These are phyloP conservation scores for Periparus ater DNA, from an alignment of 2,797 vertebrate species.

Conservation along the genomic window DNA sequence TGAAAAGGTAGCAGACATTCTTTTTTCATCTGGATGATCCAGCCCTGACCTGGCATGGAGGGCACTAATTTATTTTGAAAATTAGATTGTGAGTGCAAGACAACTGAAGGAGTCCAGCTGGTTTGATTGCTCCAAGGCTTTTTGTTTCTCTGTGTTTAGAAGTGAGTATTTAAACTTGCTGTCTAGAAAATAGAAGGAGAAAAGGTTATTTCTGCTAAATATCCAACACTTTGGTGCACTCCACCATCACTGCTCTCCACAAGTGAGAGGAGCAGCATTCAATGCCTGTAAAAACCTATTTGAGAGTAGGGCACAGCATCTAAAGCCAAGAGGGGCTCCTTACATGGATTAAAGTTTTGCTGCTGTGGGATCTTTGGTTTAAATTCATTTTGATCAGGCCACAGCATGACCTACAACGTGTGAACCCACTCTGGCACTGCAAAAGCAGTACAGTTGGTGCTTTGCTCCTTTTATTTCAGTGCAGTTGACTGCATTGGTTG, in stretches of 20 bases:
- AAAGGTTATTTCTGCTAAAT: neutral
- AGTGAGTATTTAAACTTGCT: neutral
- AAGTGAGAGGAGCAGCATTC: neutral
- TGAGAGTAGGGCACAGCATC: neutral
- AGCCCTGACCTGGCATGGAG: neutral
- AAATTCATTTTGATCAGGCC: neutral
- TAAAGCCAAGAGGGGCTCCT: neutral
- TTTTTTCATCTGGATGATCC: neutral
- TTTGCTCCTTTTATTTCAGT: neutral
- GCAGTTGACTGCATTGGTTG: neutral
- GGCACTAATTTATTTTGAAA: neutral
- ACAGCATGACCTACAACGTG: neutral
- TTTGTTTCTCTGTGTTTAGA: neutral
- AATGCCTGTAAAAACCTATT: neutral
- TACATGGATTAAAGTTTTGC: neutral
- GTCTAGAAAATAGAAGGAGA: neutral
- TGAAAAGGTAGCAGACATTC: neutral
- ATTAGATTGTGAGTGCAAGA: neutral
- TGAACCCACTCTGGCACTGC: neutral
- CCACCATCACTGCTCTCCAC: neutral
- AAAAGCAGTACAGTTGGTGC: neutral
- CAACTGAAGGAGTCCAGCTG: neutral
- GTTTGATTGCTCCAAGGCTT: neutral
- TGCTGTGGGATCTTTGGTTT: neutral
- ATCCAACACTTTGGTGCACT: neutral